These are phyloP conservation scores for Choristoneura rosaceana DNA, from an alignment of 2,888 invertebrate genomes.

Conservation along the genomic window DNA sequence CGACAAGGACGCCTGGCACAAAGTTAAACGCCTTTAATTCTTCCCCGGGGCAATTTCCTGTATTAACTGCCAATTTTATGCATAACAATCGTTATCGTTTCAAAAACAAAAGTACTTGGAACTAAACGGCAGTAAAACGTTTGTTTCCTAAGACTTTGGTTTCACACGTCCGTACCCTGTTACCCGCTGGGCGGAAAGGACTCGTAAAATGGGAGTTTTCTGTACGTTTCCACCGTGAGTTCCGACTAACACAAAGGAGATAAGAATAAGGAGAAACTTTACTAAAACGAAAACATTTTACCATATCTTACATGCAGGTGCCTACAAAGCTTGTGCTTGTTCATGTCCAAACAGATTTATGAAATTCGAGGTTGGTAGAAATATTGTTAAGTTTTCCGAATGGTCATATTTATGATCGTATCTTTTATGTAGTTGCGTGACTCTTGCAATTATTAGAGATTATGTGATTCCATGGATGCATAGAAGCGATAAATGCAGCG, in stretches of 20 bases:
- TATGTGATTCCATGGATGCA: slow-evolving; percentile 20
- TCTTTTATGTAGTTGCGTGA: slow-evolving; percentile 7
- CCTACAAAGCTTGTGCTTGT: slow-evolving; percentile 46
- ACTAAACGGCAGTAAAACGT: slow-evolving; percentile 47
- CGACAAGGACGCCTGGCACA: slow-evolving; percentile 64
- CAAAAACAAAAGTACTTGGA: slow-evolving; percentile 47
- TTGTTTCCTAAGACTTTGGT: slow-evolving; percentile 43
- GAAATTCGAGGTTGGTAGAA: slow-evolving; percentile 11
- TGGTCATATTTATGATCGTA: neutral
- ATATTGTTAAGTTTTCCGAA: neutral
- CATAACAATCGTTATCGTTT: slow-evolving; percentile 65
- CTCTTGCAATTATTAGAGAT: slow-evolving; percentile 14
- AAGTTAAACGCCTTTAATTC: slow-evolving; percentile 72
- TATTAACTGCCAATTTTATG: slow-evolving; percentile 69
- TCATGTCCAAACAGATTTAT: slow-evolving; percentile 28
- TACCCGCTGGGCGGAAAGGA: slow-evolving; percentile 52
- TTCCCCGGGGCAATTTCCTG: slow-evolving; percentile 66
- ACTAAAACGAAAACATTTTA: slow-evolving; percentile 61
- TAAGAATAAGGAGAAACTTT: slow-evolving; percentile 58
- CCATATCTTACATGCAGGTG: slow-evolving; percentile 48
- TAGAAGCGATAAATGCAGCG: slow-evolving; percentile 29
- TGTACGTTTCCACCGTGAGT: slow-evolving; percentile 49
- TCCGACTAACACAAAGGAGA: slow-evolving; percentile 54
- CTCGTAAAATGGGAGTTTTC: slow-evolving; percentile 56
- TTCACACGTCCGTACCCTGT: slow-evolving; percentile 45